Evolutionary conservation across 2,797 vertebrate species (phyloP), one percentile per base, ranked within the genome.

Genomic region (Sebastes minor): DNA sequence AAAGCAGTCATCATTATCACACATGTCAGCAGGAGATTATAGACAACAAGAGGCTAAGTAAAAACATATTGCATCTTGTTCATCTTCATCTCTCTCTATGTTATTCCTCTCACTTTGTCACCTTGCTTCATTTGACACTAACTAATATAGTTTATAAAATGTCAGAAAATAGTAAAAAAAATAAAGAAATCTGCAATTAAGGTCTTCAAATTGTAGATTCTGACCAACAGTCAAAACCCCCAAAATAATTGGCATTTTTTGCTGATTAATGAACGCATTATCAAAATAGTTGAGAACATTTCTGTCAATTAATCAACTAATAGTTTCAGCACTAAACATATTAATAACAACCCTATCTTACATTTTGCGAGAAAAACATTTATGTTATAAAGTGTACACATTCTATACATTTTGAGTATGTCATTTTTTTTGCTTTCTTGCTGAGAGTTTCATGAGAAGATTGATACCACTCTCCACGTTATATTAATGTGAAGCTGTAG

Each of bases 1-100:
- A 4, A 75, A 55, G 33, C 61, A 62, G 71, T 60, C 22, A 61
- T 82, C 62, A 69, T 77, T 70, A 66, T 74, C 52, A 55, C 55
- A 25, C 27, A 70, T 27, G 18, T 62, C 77, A 80, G 52, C 16
- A 22, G 32, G 59, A 4, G 23, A 86, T 69, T 69, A 76, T 11
- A 55, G 22, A 55, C 42, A 66, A 27, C 23, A 61, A 46, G 14
- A 53, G 8, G 49, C 6, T 10, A 1, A n/a, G n/a, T n/a, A n/a
- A n/a, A 18, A 46, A 46, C 42, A 46, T 46, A 46, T 18, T 60
- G 33, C 65, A 46, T 28, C 25, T 5, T 27, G 14, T 55, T 61
- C 23, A 16, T 57, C 12, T 42, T 64, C n/a, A 27, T 13, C 38
- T 33, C 35, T 33, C 35, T 14, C 16, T 42, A 12, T 67, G 27